These are phyloP conservation scores for Periophthalmus magnuspinnatus DNA, from an alignment of 2,797 vertebrate genomes.

Conservation along the genomic window DNA sequence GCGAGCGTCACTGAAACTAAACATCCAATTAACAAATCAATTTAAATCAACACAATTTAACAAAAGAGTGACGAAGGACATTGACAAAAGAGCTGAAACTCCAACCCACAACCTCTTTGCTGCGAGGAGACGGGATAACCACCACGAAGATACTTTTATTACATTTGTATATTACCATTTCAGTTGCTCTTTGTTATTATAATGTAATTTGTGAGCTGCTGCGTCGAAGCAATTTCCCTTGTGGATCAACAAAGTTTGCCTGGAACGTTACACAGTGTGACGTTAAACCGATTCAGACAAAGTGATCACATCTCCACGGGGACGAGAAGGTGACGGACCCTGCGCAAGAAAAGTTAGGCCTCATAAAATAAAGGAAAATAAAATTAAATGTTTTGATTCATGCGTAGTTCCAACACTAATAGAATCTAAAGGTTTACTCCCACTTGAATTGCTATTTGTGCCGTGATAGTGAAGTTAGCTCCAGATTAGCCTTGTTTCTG, in stretches of 20 bases:
- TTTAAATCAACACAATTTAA: not conserved
- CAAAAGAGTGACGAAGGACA: not conserved
- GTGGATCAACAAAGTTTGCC: not conserved
- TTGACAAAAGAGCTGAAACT: not conserved
- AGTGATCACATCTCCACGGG: too few species aligned
- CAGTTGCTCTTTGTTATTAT: not conserved
- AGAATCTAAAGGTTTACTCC: too few species aligned
- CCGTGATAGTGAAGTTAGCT: not conserved
- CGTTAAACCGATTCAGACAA: too few species aligned
- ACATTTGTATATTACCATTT: not conserved
- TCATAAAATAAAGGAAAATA: too few species aligned
- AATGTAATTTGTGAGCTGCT: not conserved
- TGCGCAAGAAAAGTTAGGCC: too few species aligned
- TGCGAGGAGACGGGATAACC: too few species aligned
- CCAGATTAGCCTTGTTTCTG: not conserved
- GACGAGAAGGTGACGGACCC: too few species aligned
- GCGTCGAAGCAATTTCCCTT: not conserved
- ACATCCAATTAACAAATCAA: not conserved
- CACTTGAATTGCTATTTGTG: too few species aligned
- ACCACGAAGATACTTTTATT: not conserved
- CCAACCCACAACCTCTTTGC: not conserved
- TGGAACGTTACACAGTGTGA: too few species aligned
- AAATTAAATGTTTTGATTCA: too few species aligned
- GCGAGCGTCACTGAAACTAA: not conserved
- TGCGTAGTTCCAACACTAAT: too few species aligned